Evolutionary conservation across 2,888 invertebrate species (phyloP).

Genomic region (Chaetogeoica ovagalla): DNA sequence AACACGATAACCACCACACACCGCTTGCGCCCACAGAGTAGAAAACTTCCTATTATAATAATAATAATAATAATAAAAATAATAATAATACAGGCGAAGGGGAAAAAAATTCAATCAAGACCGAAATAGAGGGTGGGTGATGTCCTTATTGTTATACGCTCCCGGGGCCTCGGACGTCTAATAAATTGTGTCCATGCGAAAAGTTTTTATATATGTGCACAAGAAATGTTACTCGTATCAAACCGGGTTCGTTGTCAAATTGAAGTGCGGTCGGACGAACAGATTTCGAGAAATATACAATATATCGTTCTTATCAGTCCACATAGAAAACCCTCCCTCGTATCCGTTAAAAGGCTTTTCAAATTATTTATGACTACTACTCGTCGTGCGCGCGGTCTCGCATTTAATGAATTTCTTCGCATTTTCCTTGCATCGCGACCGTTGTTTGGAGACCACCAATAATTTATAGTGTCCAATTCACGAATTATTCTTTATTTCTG

Average conservation of each 20-base stretch:
- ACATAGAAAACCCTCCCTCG: slow-evolving; percentile 15
- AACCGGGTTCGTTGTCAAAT: slow-evolving; percentile 43
- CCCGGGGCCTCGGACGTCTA: slow-evolving; percentile 6
- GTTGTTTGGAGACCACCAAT: slow-evolving; percentile 5
- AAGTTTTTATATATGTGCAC: slow-evolving; percentile 47
- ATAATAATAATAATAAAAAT: too few relatives aligned
- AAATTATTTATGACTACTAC: slow-evolving; percentile 52
- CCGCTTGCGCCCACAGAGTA: not conserved
- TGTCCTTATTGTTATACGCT: slow-evolving; percentile 32
- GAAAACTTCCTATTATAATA: slow-evolving; percentile 21
- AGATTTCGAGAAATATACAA: slow-evolving; percentile 42
- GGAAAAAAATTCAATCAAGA: slow-evolving; percentile 47
- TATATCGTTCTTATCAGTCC: slow-evolving; percentile 47
- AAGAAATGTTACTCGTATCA: slow-evolving; percentile 48
- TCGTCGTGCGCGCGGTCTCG: slow-evolving; percentile 17
- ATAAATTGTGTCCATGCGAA: slow-evolving; percentile 39
- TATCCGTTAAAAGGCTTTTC: slow-evolving; percentile 41
- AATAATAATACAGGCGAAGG: slow-evolving; percentile 16
- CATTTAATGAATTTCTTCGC: slow-evolving; percentile 52
- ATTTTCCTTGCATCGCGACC: slow-evolving; percentile 16
- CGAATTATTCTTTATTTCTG: slow-evolving; percentile 26
- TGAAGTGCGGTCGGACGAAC: slow-evolving; percentile 26
- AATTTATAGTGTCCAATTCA: slow-evolving; percentile 25
- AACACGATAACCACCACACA: not conserved
- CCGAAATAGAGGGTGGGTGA: slow-evolving; percentile 25